Base-by-base conservation (phyloP, 2,797 vertebrate species). In the Sebastes baramenuke region DNA sequence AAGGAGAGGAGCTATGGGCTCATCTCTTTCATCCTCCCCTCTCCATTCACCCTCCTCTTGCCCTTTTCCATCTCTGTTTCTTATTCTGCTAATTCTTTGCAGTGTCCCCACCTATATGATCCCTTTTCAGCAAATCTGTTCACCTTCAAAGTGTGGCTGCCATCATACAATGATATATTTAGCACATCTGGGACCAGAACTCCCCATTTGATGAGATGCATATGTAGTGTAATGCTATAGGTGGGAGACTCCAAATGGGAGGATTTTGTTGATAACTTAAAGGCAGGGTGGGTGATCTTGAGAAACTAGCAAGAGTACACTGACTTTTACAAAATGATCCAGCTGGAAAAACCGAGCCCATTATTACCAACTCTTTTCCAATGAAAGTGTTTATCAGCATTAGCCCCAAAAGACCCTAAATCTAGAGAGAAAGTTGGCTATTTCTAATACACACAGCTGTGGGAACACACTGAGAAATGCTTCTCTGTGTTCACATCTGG, bases 1-100 rank as follows among this genome's bases (percentile, higher is more conserved):
- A 87, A 88, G 46, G 46, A 82, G 87, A 73, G 32, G 10, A 75
- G 75, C 77, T 78, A 54, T 54, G 14, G 3, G 80, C 72, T 86
- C 54, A 80, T 66, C 42, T 76, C 67, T 83, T 87, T 86, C 67
- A 86, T 86, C 74, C 30, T 22, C 32, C 27, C 46, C 62, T 58
- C 65, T 61, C 52, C 13, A 62, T 64, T 12, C 58, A 22, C 29
- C 38, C 65, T 55, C 46, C 52, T 65, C 29, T 66, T 80, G 29
- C 34, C 72, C 67, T 70, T 77, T 77, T n/a, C 58, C 13, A 62
- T n/a, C 16, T 22, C 4, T 11, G 3, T 29, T 65, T 55, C 29
- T 77, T 67, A 65, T 79, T 73, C 54, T 30, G 27, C 38, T 69
- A 22, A 74, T 67, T 85, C 18, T 59, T 32, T 73, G 22, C 68